Evolutionary conservation across 1,140 invertebrate genomes (phyloP).

Genomic region (Neoseiulus cucumeris): DNA sequence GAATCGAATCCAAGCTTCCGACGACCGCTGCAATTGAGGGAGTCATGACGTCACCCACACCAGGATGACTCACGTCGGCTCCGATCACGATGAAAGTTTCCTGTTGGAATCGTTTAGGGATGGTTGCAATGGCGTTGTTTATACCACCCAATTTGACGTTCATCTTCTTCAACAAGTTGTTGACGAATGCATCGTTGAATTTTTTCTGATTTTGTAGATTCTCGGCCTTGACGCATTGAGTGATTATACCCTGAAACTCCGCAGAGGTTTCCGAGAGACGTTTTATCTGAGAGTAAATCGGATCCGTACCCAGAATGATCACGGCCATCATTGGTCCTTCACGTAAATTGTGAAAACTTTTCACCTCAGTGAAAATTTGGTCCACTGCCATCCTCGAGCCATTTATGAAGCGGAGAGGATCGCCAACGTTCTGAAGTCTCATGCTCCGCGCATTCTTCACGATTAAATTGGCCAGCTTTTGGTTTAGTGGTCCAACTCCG

Average conservation of each 20-base stretch:
- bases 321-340: neutral
- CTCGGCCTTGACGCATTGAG: conserved; percentile 50
- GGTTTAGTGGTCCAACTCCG: neutral
- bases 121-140: conserved; percentile 41
- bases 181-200: conserved; percentile 29
- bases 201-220: conserved; percentile 29
- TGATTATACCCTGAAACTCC: conserved; percentile 40
- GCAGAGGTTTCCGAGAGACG: neutral
- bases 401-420: too few species aligned
- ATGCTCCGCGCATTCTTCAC: neutral
- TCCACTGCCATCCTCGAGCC: neutral
- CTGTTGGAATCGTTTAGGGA: conserved; percentile 23
- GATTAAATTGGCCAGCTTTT: neutral
- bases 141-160: conserved; percentile 60
- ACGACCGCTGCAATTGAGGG: conserved; percentile 59
- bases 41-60: conserved; percentile 40
- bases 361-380: neutral
- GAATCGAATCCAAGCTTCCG: conserved; percentile 17
- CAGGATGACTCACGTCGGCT: conserved; percentile 68
- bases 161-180: conserved; percentile 63
- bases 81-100: conserved; percentile 46
- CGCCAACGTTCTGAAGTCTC: neutral
- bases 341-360: neutral
- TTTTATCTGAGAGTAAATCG: neutral
- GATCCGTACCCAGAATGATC: neutral